phyloP scores from a whole-genome alignment of 1,140 invertebrate species.

The Fragariocoptes setiger region DNA sequence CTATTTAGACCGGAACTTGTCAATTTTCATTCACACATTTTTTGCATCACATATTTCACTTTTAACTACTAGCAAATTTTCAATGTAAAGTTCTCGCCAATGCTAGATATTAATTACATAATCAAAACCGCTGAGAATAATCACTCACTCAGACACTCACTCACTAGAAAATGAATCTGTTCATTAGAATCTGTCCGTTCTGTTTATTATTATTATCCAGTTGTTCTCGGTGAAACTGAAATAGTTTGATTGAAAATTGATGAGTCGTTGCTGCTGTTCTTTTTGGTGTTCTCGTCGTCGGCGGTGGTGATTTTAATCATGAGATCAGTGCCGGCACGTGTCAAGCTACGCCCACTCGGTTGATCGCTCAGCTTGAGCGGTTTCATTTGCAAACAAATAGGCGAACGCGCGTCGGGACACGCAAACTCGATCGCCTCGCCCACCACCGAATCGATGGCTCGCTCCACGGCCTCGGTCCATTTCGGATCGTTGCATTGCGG shows the following conservation, averaged over 20 bases:
- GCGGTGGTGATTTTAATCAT: neutral
- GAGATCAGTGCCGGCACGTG: neutral
- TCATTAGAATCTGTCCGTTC: neutral
- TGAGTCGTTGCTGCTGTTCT: neutral
- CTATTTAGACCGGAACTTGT: no score
- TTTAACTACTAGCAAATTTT: no score
- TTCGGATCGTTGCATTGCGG: neutral
- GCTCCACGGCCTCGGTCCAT: neutral
- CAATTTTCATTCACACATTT: no score
- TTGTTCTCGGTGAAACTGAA: neutral
- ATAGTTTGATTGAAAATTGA: neutral
- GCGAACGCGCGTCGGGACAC: neutral
- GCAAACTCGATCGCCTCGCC: neutral
- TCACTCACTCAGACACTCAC: neutral
- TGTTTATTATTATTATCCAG: neutral
- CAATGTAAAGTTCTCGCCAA: no score
- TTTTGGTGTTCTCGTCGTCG: neutral
- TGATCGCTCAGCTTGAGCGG: neutral
- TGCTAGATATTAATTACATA: no score
- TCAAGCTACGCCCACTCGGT: neutral
- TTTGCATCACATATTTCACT: no score
- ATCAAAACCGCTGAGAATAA: no score
- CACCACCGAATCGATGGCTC: neutral
- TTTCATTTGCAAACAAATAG: neutral
- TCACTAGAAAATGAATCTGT: no score